Percentiles rank a stretch among this genome's conserved stretches.
Evolutionary conservation across 2,888 invertebrate species (phyloP).

Genomic region (Orgyia antiqua): DNA sequence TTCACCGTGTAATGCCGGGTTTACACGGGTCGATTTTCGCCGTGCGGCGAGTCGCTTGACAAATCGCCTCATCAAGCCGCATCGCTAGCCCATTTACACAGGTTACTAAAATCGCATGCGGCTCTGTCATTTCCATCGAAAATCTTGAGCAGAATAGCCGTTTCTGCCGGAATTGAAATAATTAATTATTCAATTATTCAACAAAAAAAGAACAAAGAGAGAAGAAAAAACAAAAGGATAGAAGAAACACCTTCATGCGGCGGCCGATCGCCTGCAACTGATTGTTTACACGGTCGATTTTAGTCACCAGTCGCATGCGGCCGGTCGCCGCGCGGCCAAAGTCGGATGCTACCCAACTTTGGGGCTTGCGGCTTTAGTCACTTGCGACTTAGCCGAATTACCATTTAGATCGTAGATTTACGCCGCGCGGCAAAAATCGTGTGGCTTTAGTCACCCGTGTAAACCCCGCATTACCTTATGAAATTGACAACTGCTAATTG

Average conservation of each 20-base stretch:
- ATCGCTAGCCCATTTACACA: conserved; percentile 32
- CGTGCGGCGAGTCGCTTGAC: too few species aligned
- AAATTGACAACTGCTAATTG: too few species aligned
- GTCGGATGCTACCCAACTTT: conserved; percentile 36
- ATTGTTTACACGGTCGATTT: conserved; percentile 1
- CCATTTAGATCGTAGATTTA: conserved; percentile 31
- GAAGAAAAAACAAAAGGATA: too few species aligned
- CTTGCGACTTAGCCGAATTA: conserved; percentile 32
- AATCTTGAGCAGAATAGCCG: too few species aligned
- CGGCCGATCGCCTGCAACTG: conserved; percentile 8
- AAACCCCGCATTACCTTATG: too few species aligned
- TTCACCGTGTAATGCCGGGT: conserved; percentile 6
- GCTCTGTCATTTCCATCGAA: conserved; percentile 33
- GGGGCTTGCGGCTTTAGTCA: conserved; percentile 35
- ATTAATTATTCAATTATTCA: too few species aligned
- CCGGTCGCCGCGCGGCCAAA: conserved; percentile 18
- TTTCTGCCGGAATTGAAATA: too few species aligned
- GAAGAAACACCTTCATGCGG: conserved; percentile 17
- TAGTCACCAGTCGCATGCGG: conserved; percentile 4
- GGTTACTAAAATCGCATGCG: conserved; percentile 35
- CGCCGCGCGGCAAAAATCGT: conserved; percentile 30
- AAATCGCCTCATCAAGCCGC: conserved; percentile 23
- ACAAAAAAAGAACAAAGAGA: too few species aligned
- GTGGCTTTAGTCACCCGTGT: conserved; percentile 36
- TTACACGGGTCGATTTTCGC: conserved; percentile 10